These are phyloP conservation scores for Laterallus jamaicensis DNA, from an alignment of 2,113 vertebrate species.

Conservation along the genomic window DNA sequence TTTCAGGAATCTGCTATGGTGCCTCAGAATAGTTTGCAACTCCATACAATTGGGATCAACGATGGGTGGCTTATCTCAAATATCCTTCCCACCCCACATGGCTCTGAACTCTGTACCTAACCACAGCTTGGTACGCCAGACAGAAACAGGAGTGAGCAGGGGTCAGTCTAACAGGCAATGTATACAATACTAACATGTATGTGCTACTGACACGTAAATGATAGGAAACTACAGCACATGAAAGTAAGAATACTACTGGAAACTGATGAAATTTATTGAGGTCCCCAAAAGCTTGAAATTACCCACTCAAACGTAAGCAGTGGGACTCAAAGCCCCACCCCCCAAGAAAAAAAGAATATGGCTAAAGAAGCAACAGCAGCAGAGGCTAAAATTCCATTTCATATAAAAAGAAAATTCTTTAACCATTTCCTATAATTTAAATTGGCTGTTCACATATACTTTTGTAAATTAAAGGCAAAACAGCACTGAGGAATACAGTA, in stretches of 20 bases:
- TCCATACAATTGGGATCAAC: accelerated
- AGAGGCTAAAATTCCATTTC: not conserved
- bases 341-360: not conserved
- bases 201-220: not conserved
- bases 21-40: not conserved
- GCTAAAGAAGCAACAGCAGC: not conserved
- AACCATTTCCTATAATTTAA: not conserved
- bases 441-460: not conserved
- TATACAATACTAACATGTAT: not conserved
- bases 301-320: not conserved
- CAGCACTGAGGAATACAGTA: not conserved
- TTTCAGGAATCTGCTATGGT: not conserved
- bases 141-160: not conserved
- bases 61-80: not conserved
- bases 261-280: not conserved
- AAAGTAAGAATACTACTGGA: not conserved
- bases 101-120: not conserved
- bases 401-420: not conserved
- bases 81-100: not conserved
- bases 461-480: not conserved
- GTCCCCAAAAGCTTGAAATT: not conserved
- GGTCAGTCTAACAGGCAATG: not conserved
- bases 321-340: not conserved
- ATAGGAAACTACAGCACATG: not conserved
- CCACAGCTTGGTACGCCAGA: not conserved